These are phyloP conservation scores for Zaprionus ghesquierei DNA, from an alignment of 1,140 invertebrate genomes.

Conservation along the genomic window DNA sequence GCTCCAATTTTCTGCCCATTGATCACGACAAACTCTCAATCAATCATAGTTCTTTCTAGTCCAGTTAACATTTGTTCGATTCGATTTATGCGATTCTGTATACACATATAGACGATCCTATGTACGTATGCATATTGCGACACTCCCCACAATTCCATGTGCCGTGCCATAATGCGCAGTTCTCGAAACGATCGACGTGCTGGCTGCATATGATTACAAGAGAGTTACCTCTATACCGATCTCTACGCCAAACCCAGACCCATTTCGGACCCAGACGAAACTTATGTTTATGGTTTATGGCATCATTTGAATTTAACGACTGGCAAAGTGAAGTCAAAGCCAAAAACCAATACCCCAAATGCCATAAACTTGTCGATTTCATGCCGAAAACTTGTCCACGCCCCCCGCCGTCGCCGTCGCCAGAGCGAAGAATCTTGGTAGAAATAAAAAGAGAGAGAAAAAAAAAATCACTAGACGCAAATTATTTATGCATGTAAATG, in stretches of 20 bases:
- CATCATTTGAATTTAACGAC: constrained; percentile 64
- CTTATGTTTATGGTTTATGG: constrained; percentile 58
- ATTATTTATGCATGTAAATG: constrained; percentile 71
- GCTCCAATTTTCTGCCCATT: constrained; percentile 5
- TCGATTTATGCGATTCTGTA: neutral
- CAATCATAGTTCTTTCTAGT: constrained; percentile 35
- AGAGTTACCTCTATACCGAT: constrained; percentile 24
- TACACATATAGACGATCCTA: neutral
- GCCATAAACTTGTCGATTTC: constrained; percentile 67
- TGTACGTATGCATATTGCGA: constrained; percentile 14
- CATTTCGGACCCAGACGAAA: constrained; percentile 26
- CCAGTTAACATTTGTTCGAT: constrained; percentile 26
- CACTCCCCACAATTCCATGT: constrained; percentile 33
- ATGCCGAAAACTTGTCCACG: constrained; percentile 33
- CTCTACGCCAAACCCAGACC: constrained; percentile 22
- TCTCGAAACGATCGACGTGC: neutral
- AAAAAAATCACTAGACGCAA: constrained; percentile 30
- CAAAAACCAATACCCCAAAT: constrained; percentile 37
- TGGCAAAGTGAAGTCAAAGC: constrained; percentile 27
- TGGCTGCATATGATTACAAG: constrained; percentile 26
- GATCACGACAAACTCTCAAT: constrained; percentile 5
- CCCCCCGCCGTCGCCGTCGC: neutral
- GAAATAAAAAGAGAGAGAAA: neutral
- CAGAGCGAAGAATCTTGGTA: neutral
- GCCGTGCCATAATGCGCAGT: neutral